Evolutionary conservation across 2,113 vertebrate species (phyloP).

Genomic region (Percopsis transmontana): DNA sequence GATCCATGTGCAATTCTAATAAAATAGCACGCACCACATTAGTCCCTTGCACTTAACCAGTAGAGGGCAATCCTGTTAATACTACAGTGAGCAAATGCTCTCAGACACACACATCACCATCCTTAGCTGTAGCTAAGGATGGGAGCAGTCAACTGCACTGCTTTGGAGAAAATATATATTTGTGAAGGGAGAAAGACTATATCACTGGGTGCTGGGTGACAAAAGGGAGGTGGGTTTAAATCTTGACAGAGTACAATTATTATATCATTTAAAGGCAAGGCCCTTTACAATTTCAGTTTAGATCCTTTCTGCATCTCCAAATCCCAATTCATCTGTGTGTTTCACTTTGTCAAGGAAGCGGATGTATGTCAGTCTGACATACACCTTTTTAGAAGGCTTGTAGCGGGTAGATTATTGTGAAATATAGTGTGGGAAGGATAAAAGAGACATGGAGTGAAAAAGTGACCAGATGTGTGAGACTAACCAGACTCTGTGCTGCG

Average conservation of each 20-base stretch:
- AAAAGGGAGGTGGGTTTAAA: slow-evolving; percentile 18
- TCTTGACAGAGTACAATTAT: slow-evolving; percentile 30
- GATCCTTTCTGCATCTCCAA: slow-evolving; percentile 13
- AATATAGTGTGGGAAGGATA: slow-evolving; percentile 9
- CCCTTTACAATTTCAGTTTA: slow-evolving; percentile 28
- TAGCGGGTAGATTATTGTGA: slow-evolving; percentile 30
- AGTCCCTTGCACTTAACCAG: slow-evolving; percentile 57
- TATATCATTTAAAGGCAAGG: slow-evolving; percentile 34
- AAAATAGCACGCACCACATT: background rate
- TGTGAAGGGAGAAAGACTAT: slow-evolving; percentile 30
- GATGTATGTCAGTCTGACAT: slow-evolving; percentile 34
- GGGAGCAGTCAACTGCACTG: slow-evolving; percentile 20
- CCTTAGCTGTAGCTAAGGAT: slow-evolving; percentile 33
- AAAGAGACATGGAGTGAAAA: slow-evolving; percentile 21
- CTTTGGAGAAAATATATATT: slow-evolving; percentile 39
- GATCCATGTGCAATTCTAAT: too few relatives aligned
- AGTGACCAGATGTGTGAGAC: slow-evolving; percentile 54
- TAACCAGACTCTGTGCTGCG: slow-evolving; percentile 51
- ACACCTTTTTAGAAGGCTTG: slow-evolving; percentile 30
- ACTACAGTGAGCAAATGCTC: slow-evolving; percentile 35
- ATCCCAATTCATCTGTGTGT: slow-evolving; percentile 19
- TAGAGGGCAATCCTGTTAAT: slow-evolving; percentile 74
- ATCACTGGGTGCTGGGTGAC: slow-evolving; percentile 32
- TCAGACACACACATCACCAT: slow-evolving; percentile 46
- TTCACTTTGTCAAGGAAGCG: slow-evolving; percentile 39